phyloP scores from a whole-genome alignment of 2,888 invertebrate genomes.

The Ditula angustiorana region DNA sequence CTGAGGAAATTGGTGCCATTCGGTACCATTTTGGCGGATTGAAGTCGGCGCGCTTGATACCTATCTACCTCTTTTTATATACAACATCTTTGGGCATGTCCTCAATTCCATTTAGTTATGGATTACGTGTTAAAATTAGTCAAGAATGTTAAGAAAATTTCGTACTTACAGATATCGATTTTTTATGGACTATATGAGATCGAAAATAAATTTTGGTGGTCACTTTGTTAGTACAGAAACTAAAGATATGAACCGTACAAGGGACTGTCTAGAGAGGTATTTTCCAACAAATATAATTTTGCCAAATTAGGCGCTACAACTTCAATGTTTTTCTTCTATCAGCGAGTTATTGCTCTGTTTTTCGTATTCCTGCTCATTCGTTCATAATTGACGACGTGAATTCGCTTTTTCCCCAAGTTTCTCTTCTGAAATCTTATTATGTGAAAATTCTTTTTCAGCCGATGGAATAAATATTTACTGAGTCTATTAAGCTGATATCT shows the following conservation, averaged over 20 bases:
- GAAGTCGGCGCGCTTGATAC: too few species aligned
- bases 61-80: too few species aligned
- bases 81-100: too few species aligned
- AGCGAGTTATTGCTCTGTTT: slow-evolving; percentile 19
- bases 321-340: slow-evolving; percentile 12
- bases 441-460: not conserved
- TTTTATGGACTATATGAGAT: too few species aligned
- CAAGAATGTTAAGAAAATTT: too few species aligned
- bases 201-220: too few species aligned
- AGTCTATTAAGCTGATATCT: slow-evolving; percentile 7
- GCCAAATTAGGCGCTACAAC: slow-evolving; percentile 1
- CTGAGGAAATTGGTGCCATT: too few species aligned
- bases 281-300: not conserved
- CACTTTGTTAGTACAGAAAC: not conserved
- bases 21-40: too few species aligned
- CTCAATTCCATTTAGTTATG: too few species aligned
- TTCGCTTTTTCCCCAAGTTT: slow-evolving; percentile 4
- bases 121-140: too few species aligned
- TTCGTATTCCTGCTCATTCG: slow-evolving; percentile 16
- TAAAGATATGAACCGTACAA: not conserved
- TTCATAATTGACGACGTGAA: slow-evolving; percentile 28
- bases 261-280: not conserved
- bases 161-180: too few species aligned
- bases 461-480: slow-evolving; percentile 1
- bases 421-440: slow-evolving; percentile 11